Conservation (phyloP, 2,888 invertebrate species). For the Trissolcus japonicus region DNA sequence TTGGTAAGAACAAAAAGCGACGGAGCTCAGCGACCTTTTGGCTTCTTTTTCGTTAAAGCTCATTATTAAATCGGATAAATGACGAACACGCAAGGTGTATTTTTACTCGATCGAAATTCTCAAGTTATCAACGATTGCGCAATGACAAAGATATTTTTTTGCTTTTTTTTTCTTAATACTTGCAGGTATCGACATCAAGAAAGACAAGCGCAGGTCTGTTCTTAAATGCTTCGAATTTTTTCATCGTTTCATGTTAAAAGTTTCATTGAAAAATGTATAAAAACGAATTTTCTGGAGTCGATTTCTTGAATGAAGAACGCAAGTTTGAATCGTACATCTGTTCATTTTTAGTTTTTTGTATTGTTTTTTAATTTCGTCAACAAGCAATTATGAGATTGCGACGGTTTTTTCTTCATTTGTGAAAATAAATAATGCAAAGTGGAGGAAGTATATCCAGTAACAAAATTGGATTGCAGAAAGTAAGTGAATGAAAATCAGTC, state of each 20-base stretch:
- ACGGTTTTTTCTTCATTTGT: background rate
- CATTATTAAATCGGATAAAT: slow-evolving; percentile 45
- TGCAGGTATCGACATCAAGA: slow-evolving; percentile 57
- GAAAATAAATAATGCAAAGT: slow-evolving; percentile 2
- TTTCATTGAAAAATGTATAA: slow-evolving; percentile 52
- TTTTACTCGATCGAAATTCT: slow-evolving; percentile 37
- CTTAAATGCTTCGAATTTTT: slow-evolving; percentile 44
- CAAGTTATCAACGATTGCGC: slow-evolving; percentile 50
- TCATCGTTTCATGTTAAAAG: slow-evolving; percentile 4
- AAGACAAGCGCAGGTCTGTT: slow-evolving; percentile 49
- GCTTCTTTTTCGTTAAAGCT: slow-evolving; percentile 39
- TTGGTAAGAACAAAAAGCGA: slow-evolving; percentile 1
- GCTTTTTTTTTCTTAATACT: slow-evolving; percentile 47
- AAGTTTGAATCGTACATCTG: slow-evolving; percentile 10
- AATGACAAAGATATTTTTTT: slow-evolving; percentile 47
- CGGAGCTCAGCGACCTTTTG: slow-evolving; percentile 13
- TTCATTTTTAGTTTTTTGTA: background rate
- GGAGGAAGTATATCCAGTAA: background rate
- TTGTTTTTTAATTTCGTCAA: slow-evolving; percentile 3
- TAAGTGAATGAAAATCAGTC: background rate
- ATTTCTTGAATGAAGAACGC: slow-evolving; percentile 40
- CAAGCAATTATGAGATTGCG: slow-evolving; percentile 9
- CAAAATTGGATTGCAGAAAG: background rate
- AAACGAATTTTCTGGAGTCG: slow-evolving; percentile 46
- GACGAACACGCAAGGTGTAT: slow-evolving; percentile 53